phyloP scores from a whole-genome alignment of 2,888 invertebrate genomes.

The Prenolepis imparis region DNA sequence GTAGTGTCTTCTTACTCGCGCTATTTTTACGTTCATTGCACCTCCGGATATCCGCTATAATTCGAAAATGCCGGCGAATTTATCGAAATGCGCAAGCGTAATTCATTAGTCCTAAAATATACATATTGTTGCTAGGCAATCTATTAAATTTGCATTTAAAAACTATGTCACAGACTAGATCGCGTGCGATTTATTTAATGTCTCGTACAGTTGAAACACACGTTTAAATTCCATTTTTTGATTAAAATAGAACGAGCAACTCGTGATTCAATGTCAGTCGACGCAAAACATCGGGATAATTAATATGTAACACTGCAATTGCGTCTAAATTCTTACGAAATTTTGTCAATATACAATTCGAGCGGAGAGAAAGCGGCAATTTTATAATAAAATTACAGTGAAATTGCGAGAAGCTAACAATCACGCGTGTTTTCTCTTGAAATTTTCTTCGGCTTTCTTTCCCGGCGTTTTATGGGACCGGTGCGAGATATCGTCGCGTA shows the following conservation, averaged over 20 bases:
- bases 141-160: not conserved
- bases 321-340: not conserved
- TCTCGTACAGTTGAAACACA: not conserved
- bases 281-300: slow-evolving; percentile 1
- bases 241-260: not conserved
- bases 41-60: slow-evolving; percentile 18
- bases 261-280: not conserved
- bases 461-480: not conserved
- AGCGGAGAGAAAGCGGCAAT: not conserved
- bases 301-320: not conserved
- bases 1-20: slow-evolving; percentile 15
- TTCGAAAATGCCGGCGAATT: not conserved
- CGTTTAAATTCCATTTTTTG: slow-evolving; percentile 17
- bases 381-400: not conserved
- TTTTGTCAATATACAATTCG: not conserved
- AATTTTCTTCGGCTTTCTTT: not conserved
- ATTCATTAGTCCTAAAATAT: not conserved
- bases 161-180: not conserved
- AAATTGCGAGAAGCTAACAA: slow-evolving; percentile 4
- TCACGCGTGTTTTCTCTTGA: not conserved
- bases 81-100: not conserved
- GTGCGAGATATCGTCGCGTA: slow-evolving; percentile 26
- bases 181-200: slow-evolving; percentile 7
- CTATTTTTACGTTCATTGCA: slow-evolving; percentile 45
- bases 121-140: not conserved